These are phyloP conservation scores for Psammodynastes pulverulentus DNA, from an alignment of 2,113 vertebrate species.

Conservation along the genomic window DNA sequence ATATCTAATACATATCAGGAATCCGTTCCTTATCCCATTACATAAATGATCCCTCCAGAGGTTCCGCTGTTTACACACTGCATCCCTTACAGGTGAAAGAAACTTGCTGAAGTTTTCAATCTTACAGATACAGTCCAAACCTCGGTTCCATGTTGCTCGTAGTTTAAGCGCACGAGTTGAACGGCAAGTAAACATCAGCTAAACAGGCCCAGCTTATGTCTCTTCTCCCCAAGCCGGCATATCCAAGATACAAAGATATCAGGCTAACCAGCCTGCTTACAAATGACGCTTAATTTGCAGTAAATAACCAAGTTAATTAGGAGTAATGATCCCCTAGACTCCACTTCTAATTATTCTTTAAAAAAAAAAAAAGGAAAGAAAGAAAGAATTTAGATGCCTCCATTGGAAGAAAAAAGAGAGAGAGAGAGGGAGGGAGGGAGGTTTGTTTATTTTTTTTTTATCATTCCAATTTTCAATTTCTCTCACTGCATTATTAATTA, in stretches of 20 bases:
- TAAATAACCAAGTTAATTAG: slow-evolving; percentile 92
- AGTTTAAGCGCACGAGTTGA: slow-evolving; percentile 1
- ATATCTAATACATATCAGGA: neutral
- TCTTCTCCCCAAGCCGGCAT: slow-evolving; percentile 42
- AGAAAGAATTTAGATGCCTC: slow-evolving; percentile 63
- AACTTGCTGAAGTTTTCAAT: neutral
- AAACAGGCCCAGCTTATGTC: slow-evolving; percentile 25
- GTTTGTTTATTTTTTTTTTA: slow-evolving; percentile 51
- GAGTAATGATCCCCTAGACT: slow-evolving; percentile 88
- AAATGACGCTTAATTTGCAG: slow-evolving; percentile 80
- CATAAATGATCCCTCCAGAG: neutral
- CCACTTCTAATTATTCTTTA: slow-evolving; percentile 81
- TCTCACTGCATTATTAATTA: slow-evolving; percentile 95
- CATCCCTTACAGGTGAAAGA: neutral
- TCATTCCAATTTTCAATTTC: slow-evolving; percentile 73
- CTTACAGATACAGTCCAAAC: neutral
- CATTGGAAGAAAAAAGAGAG: slow-evolving; percentile 40
- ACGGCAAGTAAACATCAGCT: slow-evolving; percentile 22
- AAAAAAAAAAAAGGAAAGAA: neutral
- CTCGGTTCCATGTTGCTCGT: neutral
- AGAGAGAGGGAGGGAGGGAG: slow-evolving; percentile 47
- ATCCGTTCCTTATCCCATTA: neutral
- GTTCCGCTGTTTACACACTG: neutral
- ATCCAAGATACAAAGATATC: slow-evolving; percentile 52
- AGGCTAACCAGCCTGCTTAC: slow-evolving; percentile 69